phyloP scores from a whole-genome alignment of 2,113 vertebrate genomes.

The Callopanchax toddi region DNA sequence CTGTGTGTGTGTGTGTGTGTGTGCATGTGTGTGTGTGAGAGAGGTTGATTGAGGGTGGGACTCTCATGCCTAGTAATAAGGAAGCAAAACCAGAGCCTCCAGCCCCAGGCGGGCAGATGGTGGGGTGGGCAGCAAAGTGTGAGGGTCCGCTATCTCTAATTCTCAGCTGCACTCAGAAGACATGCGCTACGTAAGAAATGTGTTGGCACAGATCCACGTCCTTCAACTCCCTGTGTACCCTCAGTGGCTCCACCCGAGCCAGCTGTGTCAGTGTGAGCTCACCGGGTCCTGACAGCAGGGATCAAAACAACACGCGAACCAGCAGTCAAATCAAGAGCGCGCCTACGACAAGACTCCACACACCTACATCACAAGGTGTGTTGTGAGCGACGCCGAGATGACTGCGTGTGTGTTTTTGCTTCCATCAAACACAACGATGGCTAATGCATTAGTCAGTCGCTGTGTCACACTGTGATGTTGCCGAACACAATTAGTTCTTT shows the following conservation, averaged over 20 bases:
- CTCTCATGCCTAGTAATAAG: slow-evolving; percentile 59
- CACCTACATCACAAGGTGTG: slow-evolving; percentile 55
- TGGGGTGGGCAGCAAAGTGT: slow-evolving; percentile 55
- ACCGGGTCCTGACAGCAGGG: slow-evolving; percentile 70
- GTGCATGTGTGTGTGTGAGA: slow-evolving; percentile 21
- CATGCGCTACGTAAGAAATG: slow-evolving; percentile 77
- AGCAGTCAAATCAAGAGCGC: slow-evolving; percentile 65
- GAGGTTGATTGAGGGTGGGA: slow-evolving; percentile 68
- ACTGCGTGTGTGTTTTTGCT: slow-evolving; percentile 19
- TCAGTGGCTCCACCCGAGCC: slow-evolving; percentile 70
- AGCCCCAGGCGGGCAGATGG: slow-evolving; percentile 74
- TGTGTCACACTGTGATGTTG: slow-evolving; percentile 59
- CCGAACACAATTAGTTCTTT: slow-evolving; percentile 67
- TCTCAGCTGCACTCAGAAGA: slow-evolving; percentile 70
- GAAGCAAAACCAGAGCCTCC: slow-evolving; percentile 58
- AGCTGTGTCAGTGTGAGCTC: slow-evolving; percentile 75
- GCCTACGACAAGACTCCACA: slow-evolving; percentile 48
- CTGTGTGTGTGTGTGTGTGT: slow-evolving; percentile 11
- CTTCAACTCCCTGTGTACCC: slow-evolving; percentile 74
- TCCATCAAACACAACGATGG: slow-evolving; percentile 52
- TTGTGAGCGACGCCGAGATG: slow-evolving; percentile 17
- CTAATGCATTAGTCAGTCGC: slow-evolving; percentile 67
- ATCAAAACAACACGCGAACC: slow-evolving; percentile 78
- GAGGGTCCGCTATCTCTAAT: slow-evolving; percentile 63
- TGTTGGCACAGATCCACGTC: slow-evolving; percentile 79